phyloP scores from a whole-genome alignment of 1,140 invertebrate species.

The Aphidius gifuensis region DNA sequence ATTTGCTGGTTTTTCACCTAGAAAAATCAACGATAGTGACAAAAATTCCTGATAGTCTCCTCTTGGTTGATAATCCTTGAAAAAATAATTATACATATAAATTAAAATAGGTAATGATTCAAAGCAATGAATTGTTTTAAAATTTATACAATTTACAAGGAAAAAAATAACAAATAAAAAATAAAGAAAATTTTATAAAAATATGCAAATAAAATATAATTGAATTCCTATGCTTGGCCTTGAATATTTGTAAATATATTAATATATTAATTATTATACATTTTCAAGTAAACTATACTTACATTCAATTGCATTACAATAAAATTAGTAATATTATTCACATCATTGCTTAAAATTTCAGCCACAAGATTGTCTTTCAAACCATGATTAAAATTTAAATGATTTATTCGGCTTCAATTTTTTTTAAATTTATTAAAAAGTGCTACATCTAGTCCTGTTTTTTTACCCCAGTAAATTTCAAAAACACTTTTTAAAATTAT shows the following conservation, averaged over 20 bases:
- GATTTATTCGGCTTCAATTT: slow-evolving; percentile 31
- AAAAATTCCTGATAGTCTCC: slow-evolving; percentile 45
- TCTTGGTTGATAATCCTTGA: slow-evolving; percentile 12
- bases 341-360: not conserved
- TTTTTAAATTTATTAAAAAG: slow-evolving; percentile 38
- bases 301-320: no score
- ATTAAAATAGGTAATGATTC: no score
- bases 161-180: not conserved
- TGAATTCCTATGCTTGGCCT: no score
- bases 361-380: slow-evolving; percentile 19
- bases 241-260: no score
- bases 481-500: slow-evolving; percentile 33
- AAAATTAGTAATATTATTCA: no score
- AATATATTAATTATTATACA: no score
- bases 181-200: not conserved
- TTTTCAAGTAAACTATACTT: no score
- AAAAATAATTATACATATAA: not conserved
- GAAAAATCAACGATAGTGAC: slow-evolving; percentile 42
- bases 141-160: no score
- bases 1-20: slow-evolving; percentile 37
- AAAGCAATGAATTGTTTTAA: no score
- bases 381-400: slow-evolving; percentile 27
- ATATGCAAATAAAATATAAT: not conserved
- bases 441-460: slow-evolving; percentile 33
- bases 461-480: slow-evolving; percentile 24